Evolutionary conservation across 2,888 invertebrate genomes (phyloP).

Genomic region (Aricia artaxerxes): DNA sequence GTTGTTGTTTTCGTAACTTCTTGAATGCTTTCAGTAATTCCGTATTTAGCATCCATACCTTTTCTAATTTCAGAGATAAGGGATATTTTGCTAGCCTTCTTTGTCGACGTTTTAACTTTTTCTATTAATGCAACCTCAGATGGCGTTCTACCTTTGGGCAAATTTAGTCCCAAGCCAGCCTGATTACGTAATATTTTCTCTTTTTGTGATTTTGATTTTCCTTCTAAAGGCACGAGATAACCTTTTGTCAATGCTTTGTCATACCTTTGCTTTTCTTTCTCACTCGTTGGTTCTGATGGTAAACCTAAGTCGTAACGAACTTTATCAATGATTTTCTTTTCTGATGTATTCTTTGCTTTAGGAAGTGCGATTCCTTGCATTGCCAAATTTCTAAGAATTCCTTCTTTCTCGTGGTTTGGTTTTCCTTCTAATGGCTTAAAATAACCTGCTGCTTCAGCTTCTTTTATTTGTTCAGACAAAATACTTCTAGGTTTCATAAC

Average conservation of each 20-base stretch:
- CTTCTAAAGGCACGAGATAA: constrained; percentile 43
- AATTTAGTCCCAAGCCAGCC: constrained; percentile 44
- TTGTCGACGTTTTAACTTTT: constrained; percentile 54
- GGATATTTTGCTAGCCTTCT: constrained; percentile 47
- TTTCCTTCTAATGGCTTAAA: constrained; percentile 42
- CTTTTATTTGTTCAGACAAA: constrained; percentile 35
- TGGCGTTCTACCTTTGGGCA: constrained; percentile 45
- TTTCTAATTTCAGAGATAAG: constrained; percentile 37
- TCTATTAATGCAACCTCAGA: constrained; percentile 49
- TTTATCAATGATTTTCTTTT: constrained; percentile 46
- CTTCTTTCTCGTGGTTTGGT: constrained; percentile 45
- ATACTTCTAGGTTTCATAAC: constrained; percentile 8
- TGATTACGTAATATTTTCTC: constrained; percentile 45
- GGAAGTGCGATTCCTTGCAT: constrained; percentile 46
- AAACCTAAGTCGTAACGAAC: constrained; percentile 46
- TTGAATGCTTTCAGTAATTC: constrained; percentile 53
- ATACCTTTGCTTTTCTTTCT: constrained; percentile 38
- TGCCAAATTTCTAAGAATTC: constrained; percentile 41
- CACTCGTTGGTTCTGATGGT: constrained; percentile 44
- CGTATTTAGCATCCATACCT: constrained; percentile 41
- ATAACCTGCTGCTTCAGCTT: constrained; percentile 38
- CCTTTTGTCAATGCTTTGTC: constrained; percentile 38
- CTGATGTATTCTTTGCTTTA: constrained; percentile 48
- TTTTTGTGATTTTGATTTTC: constrained; percentile 46
- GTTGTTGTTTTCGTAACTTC: constrained; percentile 59